Percentiles rank a stretch among this genome's conserved stretches.
phyloP scores from a whole-genome alignment of 2,888 invertebrate genomes.

The Malachius bipustulatus region DNA sequence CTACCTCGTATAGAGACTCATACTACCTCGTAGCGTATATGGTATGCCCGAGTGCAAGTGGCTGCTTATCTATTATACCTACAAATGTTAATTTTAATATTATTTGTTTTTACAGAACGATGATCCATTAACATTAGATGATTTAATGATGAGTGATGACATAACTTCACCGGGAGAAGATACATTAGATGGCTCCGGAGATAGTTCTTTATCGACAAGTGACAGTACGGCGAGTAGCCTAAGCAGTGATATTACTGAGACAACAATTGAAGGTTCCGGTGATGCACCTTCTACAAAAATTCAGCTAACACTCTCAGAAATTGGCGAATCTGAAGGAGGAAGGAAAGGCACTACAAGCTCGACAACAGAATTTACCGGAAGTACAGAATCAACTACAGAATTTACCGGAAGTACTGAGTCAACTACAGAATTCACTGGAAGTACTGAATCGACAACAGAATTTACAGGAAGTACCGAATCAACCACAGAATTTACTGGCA shows the following conservation, averaged over 20 bases:
- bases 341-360: conserved; percentile 4
- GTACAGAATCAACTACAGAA: conserved; percentile 10
- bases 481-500: conserved; percentile 13
- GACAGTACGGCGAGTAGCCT: background rate
- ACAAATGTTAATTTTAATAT: conserved; percentile 4
- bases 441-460: conserved; percentile 18
- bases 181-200: too few relatives aligned
- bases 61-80: too few relatives aligned
- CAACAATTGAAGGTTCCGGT: conserved; percentile 13
- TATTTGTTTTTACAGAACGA: conserved; percentile 14
- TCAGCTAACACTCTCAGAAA: conserved; percentile 8
- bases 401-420: conserved; percentile 16
- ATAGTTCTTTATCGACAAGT: too few relatives aligned
- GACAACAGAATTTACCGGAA: conserved; percentile 6
- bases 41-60: too few relatives aligned
- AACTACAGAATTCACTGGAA: conserved; percentile 9
- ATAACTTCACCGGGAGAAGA: conserved; percentile 27
- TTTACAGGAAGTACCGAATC: conserved; percentile 16
- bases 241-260: conserved; percentile 9
- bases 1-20: too few relatives aligned
- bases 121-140: conserved; percentile 35
- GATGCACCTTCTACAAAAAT: conserved; percentile 15
- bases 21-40: too few relatives aligned
- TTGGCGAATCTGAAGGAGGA: background rate
- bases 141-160: conserved; percentile 43